Conservation (phyloP, 2,888 invertebrate species). For the Andricus quercusramuli region DNA sequence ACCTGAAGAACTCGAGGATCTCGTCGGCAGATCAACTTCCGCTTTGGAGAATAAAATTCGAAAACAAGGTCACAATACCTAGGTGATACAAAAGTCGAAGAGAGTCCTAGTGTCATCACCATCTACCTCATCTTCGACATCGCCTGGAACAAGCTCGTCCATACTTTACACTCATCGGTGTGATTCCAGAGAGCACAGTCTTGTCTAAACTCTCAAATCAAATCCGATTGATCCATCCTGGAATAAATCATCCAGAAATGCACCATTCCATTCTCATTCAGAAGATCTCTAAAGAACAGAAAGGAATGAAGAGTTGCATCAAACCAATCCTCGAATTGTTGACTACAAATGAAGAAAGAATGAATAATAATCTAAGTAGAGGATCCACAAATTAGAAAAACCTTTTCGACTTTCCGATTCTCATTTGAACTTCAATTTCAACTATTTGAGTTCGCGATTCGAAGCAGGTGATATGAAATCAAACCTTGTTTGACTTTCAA, state of each 20-base stretch:
- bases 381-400: not conserved
- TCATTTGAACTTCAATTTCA: not conserved
- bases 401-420: not conserved
- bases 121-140: slow-evolving; percentile 72
- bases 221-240: slow-evolving; percentile 24
- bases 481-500: slow-evolving; percentile 40
- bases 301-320: too few relatives aligned
- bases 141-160: slow-evolving; percentile 73
- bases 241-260: slow-evolving; percentile 29
- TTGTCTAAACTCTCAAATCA: slow-evolving; percentile 64
- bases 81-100: slow-evolving; percentile 73
- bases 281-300: slow-evolving; percentile 26
- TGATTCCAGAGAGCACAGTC: slow-evolving; percentile 74
- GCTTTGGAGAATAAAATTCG: slow-evolving; percentile 80
- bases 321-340: too few relatives aligned
- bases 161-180: slow-evolving; percentile 75
- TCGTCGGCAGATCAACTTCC: slow-evolving; percentile 80
- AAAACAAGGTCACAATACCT: slow-evolving; percentile 73
- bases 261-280: slow-evolving; percentile 2
- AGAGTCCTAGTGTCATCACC: slow-evolving; percentile 70
- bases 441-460: not conserved
- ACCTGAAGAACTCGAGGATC: slow-evolving; percentile 81
- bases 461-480: slow-evolving; percentile 52
- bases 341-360: too few relatives aligned
- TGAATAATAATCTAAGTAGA: not conserved